These are phyloP conservation scores for Sciurus niger DNA, from an alignment of 2,113 vertebrate genomes.

Conservation along the genomic window DNA sequence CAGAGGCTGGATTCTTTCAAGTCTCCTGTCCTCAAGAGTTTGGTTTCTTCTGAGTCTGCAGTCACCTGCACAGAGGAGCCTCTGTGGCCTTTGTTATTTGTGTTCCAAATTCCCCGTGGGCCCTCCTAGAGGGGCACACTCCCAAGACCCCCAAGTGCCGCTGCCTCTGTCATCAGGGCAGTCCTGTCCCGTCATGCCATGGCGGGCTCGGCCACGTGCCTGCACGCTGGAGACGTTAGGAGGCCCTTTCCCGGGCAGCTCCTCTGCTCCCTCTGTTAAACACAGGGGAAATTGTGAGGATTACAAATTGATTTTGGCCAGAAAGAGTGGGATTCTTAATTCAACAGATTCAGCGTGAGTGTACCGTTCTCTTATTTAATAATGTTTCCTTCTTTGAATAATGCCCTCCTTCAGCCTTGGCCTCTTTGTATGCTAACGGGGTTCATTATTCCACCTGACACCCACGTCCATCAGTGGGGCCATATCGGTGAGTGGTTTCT, in stretches of 20 bases:
- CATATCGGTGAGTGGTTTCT: background rate
- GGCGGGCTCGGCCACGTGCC: accelerated
- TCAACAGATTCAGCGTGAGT: background rate
- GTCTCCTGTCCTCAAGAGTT: background rate
- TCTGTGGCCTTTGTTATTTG: accelerated
- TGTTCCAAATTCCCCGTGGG: background rate
- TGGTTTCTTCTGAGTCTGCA: accelerated
- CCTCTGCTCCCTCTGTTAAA: accelerated
- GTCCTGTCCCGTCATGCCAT: accelerated
- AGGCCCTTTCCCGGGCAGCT: accelerated
- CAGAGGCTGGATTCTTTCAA: accelerated
- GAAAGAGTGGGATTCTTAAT: constrained; percentile 28
- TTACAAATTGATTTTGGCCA: background rate
- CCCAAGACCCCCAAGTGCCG: accelerated
- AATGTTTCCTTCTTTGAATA: constrained; percentile 16
- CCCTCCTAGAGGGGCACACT: accelerated
- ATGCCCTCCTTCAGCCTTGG: background rate
- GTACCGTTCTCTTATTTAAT: constrained; percentile 32
- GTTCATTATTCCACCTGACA: constrained; percentile 11
- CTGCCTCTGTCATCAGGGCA: accelerated
- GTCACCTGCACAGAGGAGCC: accelerated
- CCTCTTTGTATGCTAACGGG: constrained; percentile 26
- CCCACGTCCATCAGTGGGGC: constrained; percentile 45
- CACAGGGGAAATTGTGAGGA: background rate
- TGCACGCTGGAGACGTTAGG: no score